A percentile compares a stretch with the other conserved stretches of the same genome.
These are phyloP conservation scores for Rhadina sibilatrix DNA, from an alignment of 2,113 vertebrate species.

Conservation along the genomic window DNA sequence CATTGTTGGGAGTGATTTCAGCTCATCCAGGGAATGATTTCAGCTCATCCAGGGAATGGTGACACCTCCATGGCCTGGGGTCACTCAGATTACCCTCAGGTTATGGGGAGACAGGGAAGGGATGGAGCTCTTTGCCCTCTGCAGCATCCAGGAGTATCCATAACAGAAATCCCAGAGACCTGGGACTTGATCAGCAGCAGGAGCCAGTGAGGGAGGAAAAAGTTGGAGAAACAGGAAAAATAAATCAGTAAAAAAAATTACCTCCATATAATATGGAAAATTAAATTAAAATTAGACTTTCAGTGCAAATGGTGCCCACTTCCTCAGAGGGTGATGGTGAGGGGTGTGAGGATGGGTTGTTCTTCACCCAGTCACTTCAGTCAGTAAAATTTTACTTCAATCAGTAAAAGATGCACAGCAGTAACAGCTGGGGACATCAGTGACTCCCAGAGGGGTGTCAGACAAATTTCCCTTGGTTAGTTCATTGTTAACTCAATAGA, in stretches of 20 bases:
- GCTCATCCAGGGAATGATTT: background rate
- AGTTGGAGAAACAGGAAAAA: background rate
- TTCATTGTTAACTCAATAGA: fast-evolving
- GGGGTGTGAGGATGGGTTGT: background rate
- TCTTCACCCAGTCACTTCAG: too few relatives aligned
- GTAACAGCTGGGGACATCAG: background rate
- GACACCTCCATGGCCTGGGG: background rate
- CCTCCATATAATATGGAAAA: background rate
- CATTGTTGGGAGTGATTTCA: background rate
- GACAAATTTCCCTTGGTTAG: background rate
- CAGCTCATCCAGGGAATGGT: background rate
- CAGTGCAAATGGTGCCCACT: background rate
- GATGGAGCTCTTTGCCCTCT: background rate
- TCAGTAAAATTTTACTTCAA: too few relatives aligned
- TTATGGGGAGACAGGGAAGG: background rate
- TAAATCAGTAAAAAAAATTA: background rate
- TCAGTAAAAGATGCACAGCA: too few relatives aligned
- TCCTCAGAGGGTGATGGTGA: too few relatives aligned
- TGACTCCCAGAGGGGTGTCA: background rate
- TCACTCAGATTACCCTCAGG: fast-evolving
- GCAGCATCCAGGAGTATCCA: background rate
- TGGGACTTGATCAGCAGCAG: background rate
- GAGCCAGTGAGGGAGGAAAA: background rate
- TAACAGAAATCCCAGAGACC: background rate
- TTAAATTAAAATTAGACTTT: background rate